A percentile compares a stretch with the other conserved stretches of the same genome.
These are phyloP conservation scores for Mallotus villosus DNA, from an alignment of 2,797 vertebrate species.

Conservation along the genomic window DNA sequence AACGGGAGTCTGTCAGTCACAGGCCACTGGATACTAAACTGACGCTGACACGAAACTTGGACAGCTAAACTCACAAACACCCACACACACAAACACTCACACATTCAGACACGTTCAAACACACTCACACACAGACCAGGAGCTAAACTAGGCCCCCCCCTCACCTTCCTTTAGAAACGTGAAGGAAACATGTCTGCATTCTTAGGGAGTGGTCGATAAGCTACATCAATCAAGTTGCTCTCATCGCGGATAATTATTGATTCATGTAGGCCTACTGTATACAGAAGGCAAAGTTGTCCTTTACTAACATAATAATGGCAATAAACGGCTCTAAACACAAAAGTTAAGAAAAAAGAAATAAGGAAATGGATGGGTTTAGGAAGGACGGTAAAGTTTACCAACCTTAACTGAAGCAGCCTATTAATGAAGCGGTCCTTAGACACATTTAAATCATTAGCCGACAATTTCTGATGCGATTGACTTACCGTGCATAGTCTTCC, in stretches of 20 bases:
- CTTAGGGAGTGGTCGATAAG: constrained; percentile 1
- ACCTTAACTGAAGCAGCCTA: neutral
- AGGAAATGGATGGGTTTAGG: neutral
- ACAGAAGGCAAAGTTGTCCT: neutral
- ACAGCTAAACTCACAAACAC: neutral
- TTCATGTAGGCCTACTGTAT: neutral
- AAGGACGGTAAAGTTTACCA: constrained; percentile 1
- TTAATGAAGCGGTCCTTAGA: neutral
- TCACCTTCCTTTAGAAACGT: neutral
- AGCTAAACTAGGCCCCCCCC: neutral
- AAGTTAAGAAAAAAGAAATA: neutral
- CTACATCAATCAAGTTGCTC: neutral
- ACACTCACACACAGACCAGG: neutral
- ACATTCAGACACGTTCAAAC: neutral
- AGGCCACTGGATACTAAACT: neutral
- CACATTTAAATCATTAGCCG: neutral
- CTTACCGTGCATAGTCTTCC: constrained; percentile 11
- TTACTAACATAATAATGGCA: neutral
- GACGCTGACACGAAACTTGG: neutral
- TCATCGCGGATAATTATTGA: neutral
- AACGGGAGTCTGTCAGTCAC: neutral
- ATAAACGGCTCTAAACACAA: neutral
- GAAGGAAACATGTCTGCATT: neutral
- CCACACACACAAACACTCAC: constrained; percentile 6
- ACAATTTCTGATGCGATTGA: neutral